Conservation (phyloP, 1,140 invertebrate species). For the Penaeus japonicus region DNA sequence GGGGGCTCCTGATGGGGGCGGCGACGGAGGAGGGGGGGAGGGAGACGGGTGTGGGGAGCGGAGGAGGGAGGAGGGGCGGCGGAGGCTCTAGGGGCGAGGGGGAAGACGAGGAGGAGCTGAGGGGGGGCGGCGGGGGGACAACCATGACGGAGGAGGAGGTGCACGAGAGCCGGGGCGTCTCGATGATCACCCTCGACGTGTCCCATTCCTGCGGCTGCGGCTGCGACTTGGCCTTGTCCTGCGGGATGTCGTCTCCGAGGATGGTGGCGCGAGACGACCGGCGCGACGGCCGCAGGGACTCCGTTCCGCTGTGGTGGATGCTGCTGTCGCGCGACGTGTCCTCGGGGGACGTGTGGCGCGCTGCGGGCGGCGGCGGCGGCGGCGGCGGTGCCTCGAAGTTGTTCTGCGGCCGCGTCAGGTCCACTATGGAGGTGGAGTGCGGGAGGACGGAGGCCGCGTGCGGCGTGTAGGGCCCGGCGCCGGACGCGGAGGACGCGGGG, state of each 20-base stretch:
- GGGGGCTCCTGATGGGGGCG: background rate
- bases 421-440: conserved; percentile 46
- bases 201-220: conserved; percentile 10
- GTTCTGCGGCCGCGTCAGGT: conserved; percentile 42
- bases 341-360: background rate
- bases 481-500: background rate
- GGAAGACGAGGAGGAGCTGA: conserved; percentile 34
- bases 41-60: background rate
- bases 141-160: conserved; percentile 25
- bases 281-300: background rate
- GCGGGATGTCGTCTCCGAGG: background rate
- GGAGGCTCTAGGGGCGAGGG: conserved; percentile 7
- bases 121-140: background rate
- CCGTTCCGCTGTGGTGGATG: too few relatives aligned
- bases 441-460: conserved; percentile 6
- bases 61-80: background rate
- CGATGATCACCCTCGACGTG: conserved; percentile 41
- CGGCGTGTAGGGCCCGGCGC: conserved; percentile 21
- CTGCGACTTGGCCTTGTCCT: background rate
- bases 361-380: background rate
- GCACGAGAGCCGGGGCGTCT: conserved; percentile 4
- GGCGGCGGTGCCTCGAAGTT: background rate
- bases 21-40: background rate
- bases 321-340: too few relatives aligned
- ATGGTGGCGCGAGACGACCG: conserved; percentile 33